Evolutionary conservation across 2,113 vertebrate genomes (phyloP).

Genomic region (Limanda limanda): DNA sequence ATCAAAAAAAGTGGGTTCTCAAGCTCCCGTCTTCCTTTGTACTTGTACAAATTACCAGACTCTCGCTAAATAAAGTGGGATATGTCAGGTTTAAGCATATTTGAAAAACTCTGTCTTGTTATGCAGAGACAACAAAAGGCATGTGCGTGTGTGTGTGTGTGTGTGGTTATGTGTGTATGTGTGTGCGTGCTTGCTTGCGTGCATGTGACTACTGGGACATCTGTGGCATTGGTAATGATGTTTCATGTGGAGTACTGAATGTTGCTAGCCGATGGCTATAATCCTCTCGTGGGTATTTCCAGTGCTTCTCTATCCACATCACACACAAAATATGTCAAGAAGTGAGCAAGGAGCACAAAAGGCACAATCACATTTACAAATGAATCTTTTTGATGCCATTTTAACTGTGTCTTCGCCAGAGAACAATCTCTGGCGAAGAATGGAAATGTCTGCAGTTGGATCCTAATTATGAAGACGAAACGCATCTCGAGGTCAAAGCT

Average conservation of each 20-base stretch:
- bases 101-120: constrained; percentile 27
- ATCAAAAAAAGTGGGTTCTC: constrained; percentile 61
- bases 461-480: constrained; percentile 35
- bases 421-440: constrained; percentile 24
- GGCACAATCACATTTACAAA: constrained; percentile 35
- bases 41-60: constrained; percentile 45
- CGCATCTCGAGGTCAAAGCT: constrained; percentile 52
- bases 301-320: constrained; percentile 5
- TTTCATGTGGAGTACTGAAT: constrained; percentile 49
- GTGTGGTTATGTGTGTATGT: too few relatives aligned
- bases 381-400: constrained; percentile 1
- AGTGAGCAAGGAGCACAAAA: constrained; percentile 18
- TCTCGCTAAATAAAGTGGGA: constrained; percentile 33
- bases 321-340: constrained; percentile 43
- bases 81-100: constrained; percentile 38
- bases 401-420: not conserved
- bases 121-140: constrained; percentile 34
- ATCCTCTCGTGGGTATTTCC: constrained; percentile 50
- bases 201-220: constrained; percentile 20
- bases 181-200: not conserved
- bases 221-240: constrained; percentile 45
- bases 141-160: not conserved
- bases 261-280: constrained; percentile 38
- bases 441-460: constrained; percentile 19
- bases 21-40: constrained; percentile 42